A percentile compares a stretch with the other conserved stretches of the same genome.
phyloP scores from a whole-genome alignment of 2,113 vertebrate genomes.

The Labrus mixtus region DNA sequence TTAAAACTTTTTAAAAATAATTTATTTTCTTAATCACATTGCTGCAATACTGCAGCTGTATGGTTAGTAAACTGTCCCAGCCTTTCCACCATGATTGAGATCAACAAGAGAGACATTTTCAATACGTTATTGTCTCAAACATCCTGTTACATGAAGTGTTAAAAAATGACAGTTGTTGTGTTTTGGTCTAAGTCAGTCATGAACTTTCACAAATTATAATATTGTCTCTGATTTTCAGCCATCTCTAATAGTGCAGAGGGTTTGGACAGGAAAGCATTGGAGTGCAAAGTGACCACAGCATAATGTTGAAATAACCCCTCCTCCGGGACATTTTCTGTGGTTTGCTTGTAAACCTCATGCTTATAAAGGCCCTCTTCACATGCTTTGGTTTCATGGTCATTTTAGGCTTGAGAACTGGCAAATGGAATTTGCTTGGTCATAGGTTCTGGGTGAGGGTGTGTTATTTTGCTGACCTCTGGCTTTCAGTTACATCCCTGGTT shows the following conservation, averaged over 20 bases:
- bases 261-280: constrained; percentile 30
- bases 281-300: constrained; percentile 49
- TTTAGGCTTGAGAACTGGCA: constrained; percentile 11
- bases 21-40: too few species aligned
- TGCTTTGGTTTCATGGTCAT: neutral
- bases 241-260: constrained; percentile 25
- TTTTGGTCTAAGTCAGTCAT: constrained; percentile 3
- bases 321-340: constrained; percentile 58
- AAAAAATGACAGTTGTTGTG: neutral
- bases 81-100: too few species aligned
- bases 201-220: constrained; percentile 11
- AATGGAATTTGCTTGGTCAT: constrained; percentile 1
- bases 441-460: neutral
- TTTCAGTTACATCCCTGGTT: neutral
- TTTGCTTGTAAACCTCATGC: constrained; percentile 37
- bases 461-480: constrained; percentile 23
- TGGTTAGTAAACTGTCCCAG: too few species aligned
- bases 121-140: too few species aligned
- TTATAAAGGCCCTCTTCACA: constrained; percentile 46
- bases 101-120: too few species aligned
- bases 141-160: too few species aligned
- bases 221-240: constrained; percentile 25
- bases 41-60: too few species aligned
- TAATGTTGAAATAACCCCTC: constrained; percentile 51
- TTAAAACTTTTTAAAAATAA: too few species aligned